These are phyloP conservation scores for Anorthoa munda DNA, from an alignment of 2,888 invertebrate genomes.

Conservation along the genomic window DNA sequence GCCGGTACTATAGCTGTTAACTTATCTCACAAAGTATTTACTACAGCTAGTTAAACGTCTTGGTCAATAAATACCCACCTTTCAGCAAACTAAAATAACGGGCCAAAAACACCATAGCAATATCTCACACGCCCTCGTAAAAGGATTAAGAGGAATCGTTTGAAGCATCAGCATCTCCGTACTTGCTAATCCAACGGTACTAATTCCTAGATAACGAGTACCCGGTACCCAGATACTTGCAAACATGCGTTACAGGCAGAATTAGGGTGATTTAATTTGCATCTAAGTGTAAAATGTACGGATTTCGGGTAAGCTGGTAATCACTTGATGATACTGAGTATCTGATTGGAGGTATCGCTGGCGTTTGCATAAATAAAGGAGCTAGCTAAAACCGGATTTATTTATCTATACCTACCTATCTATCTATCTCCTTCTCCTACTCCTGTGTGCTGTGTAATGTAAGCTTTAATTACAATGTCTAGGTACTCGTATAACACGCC, in stretches of 20 bases:
- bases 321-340: constrained; percentile 49
- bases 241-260: constrained; percentile 72
- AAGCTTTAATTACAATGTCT: constrained; percentile 6
- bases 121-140: constrained; percentile 75
- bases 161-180: constrained; percentile 43
- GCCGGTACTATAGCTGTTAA: neutral
- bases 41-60: constrained; percentile 70
- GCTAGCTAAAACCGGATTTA: constrained; percentile 13
- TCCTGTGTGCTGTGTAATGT: too few relatives aligned
- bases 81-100: constrained; percentile 74
- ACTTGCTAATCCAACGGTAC: constrained; percentile 72
- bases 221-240: constrained; percentile 66
- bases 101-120: constrained; percentile 69
- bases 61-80: constrained; percentile 82
- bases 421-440: neutral
- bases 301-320: constrained; percentile 62
- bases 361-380: constrained; percentile 52
- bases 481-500: neutral
- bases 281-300: constrained; percentile 65
- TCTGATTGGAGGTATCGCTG: constrained; percentile 44
- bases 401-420: neutral
- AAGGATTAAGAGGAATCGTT: constrained; percentile 72
- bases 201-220: constrained; percentile 81
- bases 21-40: constrained; percentile 68
- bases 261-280: constrained; percentile 64